A percentile compares a stretch with the other conserved stretches of the same genome.
phyloP scores from a whole-genome alignment of 2,888 invertebrate genomes.

The Torymus tubicola region DNA sequence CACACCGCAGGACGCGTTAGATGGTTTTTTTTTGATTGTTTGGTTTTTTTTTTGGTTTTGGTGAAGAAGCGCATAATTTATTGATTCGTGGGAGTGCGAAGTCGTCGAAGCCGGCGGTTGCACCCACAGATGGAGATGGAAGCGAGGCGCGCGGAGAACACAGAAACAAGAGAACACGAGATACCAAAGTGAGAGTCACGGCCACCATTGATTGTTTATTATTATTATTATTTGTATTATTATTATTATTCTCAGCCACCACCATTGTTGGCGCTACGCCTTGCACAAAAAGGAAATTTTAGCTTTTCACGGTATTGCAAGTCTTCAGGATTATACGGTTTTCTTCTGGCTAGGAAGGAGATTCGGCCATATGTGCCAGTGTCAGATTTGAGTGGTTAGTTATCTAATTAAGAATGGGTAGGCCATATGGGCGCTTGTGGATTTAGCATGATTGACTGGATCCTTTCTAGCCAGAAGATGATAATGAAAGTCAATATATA shows the following conservation, averaged over 20 bases:
- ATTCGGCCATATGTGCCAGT: too few relatives aligned
- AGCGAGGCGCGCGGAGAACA: slow-evolving; percentile 69
- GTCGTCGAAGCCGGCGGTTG: not conserved
- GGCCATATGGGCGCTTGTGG: too few relatives aligned
- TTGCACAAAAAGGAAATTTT: slow-evolving; percentile 59
- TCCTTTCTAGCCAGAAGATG: too few relatives aligned
- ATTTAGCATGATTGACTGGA: too few relatives aligned
- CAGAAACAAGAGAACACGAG: slow-evolving; percentile 65
- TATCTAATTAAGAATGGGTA: too few relatives aligned
- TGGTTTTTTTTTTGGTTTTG: slow-evolving; percentile 8
- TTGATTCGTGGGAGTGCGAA: slow-evolving; percentile 20
- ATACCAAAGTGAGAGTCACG: slow-evolving; percentile 70
- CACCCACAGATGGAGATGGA: slow-evolving; percentile 53
- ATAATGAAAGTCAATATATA: too few relatives aligned
- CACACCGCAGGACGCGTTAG: too few relatives aligned
- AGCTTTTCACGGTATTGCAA: not conserved
- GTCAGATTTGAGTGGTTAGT: too few relatives aligned
- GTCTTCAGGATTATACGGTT: not conserved
- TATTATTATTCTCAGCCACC: slow-evolving; percentile 60
- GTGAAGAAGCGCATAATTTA: slow-evolving; percentile 35
- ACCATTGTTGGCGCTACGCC: slow-evolving; percentile 63
- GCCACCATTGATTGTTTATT: slow-evolving; percentile 47
- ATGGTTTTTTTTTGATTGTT: not conserved
- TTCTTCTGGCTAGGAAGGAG: not conserved
- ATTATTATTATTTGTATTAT: too few relatives aligned